These are phyloP conservation scores for Drosophila truncata DNA, from an alignment of 1,140 invertebrate species.

Conservation along the genomic window DNA sequence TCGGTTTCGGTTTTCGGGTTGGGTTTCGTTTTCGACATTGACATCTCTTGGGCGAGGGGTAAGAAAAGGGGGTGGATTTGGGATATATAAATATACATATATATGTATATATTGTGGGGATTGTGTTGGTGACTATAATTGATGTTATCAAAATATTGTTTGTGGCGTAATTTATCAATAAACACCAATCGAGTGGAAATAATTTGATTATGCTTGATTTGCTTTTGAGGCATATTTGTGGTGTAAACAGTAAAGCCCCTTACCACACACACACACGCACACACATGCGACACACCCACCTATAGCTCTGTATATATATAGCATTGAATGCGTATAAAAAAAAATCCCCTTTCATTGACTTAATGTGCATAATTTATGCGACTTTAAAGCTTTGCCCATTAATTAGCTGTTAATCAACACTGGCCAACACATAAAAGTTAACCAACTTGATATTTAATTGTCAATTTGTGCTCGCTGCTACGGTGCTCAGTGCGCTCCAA, in stretches of 20 bases:
- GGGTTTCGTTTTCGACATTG: slow-evolving; percentile 7
- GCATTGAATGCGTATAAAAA: background rate
- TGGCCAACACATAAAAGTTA: slow-evolving; percentile 53
- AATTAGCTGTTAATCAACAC: slow-evolving; percentile 75
- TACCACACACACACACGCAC: background rate
- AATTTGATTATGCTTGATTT: slow-evolving; percentile 85
- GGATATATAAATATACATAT: background rate
- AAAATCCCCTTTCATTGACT: slow-evolving; percentile 41
- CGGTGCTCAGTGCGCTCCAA: slow-evolving; percentile 19
- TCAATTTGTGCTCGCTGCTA: slow-evolving; percentile 49
- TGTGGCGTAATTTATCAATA: slow-evolving; percentile 85
- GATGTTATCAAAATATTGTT: slow-evolving; percentile 85
- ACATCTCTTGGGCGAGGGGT: background rate
- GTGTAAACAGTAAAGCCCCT: slow-evolving; percentile 61
- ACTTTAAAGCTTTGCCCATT: slow-evolving; percentile 68
- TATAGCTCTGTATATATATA: slow-evolving; percentile 2
- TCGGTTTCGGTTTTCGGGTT: slow-evolving; percentile 8
- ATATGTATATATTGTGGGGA: slow-evolving; percentile 1
- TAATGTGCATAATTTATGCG: slow-evolving; percentile 61
- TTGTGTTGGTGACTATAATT: slow-evolving; percentile 80
- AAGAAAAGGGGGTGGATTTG: slow-evolving; percentile 4
- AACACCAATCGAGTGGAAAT: slow-evolving; percentile 85
- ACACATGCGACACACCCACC: background rate
- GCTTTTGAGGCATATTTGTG: slow-evolving; percentile 83
- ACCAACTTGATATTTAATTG: slow-evolving; percentile 67